Conservation (phyloP, 2,888 invertebrate genomes). For the Oscheius sp. region DNA sequence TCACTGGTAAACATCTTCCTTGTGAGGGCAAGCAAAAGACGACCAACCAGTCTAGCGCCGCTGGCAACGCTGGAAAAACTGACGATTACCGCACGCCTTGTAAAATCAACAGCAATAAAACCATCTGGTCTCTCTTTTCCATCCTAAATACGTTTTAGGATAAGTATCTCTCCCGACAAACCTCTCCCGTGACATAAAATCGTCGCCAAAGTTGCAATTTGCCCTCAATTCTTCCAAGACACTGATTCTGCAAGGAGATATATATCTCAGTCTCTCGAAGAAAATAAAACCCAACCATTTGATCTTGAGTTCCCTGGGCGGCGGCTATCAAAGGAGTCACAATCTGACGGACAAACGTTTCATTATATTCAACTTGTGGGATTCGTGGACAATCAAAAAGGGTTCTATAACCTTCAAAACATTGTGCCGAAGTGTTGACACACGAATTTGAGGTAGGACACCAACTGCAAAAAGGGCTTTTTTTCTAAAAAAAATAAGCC, state of each 20-base stretch:
- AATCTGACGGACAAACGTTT: constrained; percentile 10
- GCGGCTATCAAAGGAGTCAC: constrained; percentile 19
- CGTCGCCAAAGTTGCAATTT: constrained; percentile 20
- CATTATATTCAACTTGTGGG: constrained; percentile 3
- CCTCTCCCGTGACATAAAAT: constrained; percentile 22
- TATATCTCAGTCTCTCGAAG: background rate
- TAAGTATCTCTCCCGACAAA: background rate
- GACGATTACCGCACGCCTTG: constrained; percentile 18
- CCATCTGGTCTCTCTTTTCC: constrained; percentile 16
- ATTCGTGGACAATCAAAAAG: constrained; percentile 15
- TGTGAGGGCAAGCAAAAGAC: background rate
- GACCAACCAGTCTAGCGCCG: constrained; percentile 28
- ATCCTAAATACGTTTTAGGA: background rate
- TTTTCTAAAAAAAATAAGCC: background rate
- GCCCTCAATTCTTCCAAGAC: constrained; percentile 5
- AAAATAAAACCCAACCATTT: background rate
- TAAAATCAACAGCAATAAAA: constrained; percentile 28
- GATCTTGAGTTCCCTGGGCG: constrained; percentile 18
- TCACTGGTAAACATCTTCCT: constrained; percentile 2
- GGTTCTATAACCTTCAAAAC: constrained; percentile 3
- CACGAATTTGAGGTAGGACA: constrained; percentile 10
- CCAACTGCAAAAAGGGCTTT: constrained; percentile 21
- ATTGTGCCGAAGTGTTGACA: background rate
- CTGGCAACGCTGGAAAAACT: constrained; percentile 30
- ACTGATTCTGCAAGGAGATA: constrained; percentile 1